Base-by-base conservation (phyloP, 35 echinoderm and acorn worm species). In the Anneissia japonica region DNA sequence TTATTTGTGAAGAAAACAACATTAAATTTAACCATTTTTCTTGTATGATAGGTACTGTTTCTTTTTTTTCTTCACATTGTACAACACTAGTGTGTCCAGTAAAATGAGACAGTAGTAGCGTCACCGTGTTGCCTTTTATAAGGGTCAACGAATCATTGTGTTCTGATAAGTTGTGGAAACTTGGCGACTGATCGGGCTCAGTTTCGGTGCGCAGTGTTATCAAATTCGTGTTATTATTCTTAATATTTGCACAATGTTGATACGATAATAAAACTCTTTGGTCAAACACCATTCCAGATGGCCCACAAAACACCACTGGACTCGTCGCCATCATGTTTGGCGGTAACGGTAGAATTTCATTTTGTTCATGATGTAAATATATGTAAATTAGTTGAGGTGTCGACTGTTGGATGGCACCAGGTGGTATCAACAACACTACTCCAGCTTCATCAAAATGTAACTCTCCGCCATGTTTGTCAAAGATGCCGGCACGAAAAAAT, bases 211-310 rank as follows among this genome's bases (percentile, higher is more conserved):
- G 19, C 32, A 81, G 11, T 9, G 36, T 39, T 26, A 39, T 30
- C 11, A 81, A 36, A 13, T 39, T 17, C 0, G 40, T 37, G n/a
- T 40, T 39, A 17, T 35, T 19, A 23, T 39, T 81, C 40, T 5
- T 39, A 37, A 37, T 39, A 37, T 81, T 39, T 38, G 79, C 79
- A 81, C 79, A 81, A 39, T 81, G 79, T 39, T 81, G 79, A 81
- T 81, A 81, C 11, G 79, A 81, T 32, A 81, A 32, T 23, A 81
- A 6, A 12, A 81, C 79, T 40, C 79, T 3, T 39, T 81, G 35
- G 32, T 81, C 12, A 40, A 81, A 81, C 34, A 39, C 40, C 79
- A 81, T 30, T 7, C 79, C 79, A 38, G 79, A 81, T 6, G 79
- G 79, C 0, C 79, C 79, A 39, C 79, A 81, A 9, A 38, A 39